Evolutionary conservation across 2,797 vertebrate species (phyloP).

Genomic region (Poeciliopsis infans): DNA sequence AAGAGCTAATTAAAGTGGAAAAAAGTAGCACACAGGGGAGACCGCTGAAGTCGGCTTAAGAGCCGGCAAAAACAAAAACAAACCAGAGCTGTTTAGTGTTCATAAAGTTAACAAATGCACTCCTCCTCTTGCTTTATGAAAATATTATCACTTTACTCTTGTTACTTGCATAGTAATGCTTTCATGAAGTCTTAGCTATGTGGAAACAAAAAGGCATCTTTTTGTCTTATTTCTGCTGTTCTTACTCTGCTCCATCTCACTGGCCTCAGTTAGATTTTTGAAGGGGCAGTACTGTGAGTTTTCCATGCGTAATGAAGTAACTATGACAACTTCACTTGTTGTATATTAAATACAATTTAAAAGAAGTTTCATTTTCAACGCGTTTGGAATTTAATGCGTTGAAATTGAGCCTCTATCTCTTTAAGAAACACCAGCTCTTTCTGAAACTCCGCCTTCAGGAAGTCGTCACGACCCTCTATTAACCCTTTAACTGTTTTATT

Average conservation of each 20-base stretch:
- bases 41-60: constrained; percentile 19
- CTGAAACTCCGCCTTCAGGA: too few relatives aligned
- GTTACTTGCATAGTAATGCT: background rate
- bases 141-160: background rate
- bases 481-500: too few relatives aligned
- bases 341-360: too few relatives aligned
- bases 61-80: constrained; percentile 9
- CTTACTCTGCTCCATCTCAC: background rate
- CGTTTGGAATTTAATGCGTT: too few relatives aligned
- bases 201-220: background rate
- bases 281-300: background rate
- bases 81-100: constrained; percentile 21
- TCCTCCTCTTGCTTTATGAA: constrained; percentile 12
- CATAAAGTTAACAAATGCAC: constrained; percentile 13
- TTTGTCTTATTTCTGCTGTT: background rate
- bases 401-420: too few relatives aligned
- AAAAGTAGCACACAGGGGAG: constrained; percentile 6
- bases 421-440: too few relatives aligned
- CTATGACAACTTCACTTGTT: too few relatives aligned
- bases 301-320: too few relatives aligned
- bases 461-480: too few relatives aligned
- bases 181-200: background rate
- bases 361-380: too few relatives aligned
- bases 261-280: background rate
- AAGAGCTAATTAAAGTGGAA: constrained; percentile 60